Conservation (phyloP, 2,797 vertebrate genomes). For the Nannoperca obscura region DNA sequence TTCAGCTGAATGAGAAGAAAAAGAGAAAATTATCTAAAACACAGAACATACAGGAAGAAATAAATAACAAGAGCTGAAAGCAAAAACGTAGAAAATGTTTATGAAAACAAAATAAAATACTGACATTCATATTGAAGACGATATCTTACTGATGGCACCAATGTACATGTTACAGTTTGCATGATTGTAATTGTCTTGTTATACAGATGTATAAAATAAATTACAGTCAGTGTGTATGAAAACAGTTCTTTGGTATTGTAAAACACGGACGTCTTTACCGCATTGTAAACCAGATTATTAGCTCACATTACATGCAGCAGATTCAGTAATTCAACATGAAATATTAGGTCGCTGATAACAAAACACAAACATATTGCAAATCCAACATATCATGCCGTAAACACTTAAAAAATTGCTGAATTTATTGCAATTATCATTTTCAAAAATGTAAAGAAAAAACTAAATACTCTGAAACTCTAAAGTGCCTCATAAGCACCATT, state of each 20-base stretch:
- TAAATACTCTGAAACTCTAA: conserved; percentile 47
- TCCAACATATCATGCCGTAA: conserved; percentile 32
- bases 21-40: conserved; percentile 70
- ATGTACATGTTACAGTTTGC: conserved; percentile 28
- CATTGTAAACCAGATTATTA: conserved; percentile 43
- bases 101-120: conserved; percentile 51
- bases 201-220: conserved; percentile 29
- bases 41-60: conserved; percentile 38
- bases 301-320: conserved; percentile 2
- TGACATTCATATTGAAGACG: conserved; percentile 57
- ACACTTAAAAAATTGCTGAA: conserved; percentile 43
- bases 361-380: conserved; percentile 38
- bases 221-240: conserved; percentile 31
- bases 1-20: conserved; percentile 82
- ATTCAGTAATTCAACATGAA: conserved; percentile 32
- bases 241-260: conserved; percentile 56
- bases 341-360: conserved; percentile 29
- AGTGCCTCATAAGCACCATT: conserved; percentile 56
- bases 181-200: conserved; percentile 9
- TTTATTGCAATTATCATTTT: conserved; percentile 12
- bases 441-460: conserved; percentile 16
- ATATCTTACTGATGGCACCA: conserved; percentile 27
- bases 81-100: conserved; percentile 56
- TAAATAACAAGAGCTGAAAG: conserved; percentile 36
- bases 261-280: conserved; percentile 33